A percentile compares a stretch with the other conserved stretches of the same genome.
Evolutionary conservation across 2,113 vertebrate genomes (phyloP).

Genomic region (Chinchilla lanigera): DNA sequence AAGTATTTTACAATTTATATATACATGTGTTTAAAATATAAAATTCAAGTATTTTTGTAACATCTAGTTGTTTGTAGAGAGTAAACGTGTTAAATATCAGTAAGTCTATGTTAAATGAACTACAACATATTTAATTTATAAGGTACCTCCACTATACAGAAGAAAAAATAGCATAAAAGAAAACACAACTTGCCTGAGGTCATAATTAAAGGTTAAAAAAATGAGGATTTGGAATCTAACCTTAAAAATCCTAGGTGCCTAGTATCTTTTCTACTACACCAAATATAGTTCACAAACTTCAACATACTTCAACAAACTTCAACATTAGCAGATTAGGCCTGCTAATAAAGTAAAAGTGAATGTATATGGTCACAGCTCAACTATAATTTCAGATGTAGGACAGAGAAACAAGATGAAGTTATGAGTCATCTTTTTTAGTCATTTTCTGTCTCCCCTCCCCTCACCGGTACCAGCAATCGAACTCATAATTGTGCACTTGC

Average conservation of each 20-base stretch:
- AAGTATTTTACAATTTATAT: not conserved
- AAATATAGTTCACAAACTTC: not conserved
- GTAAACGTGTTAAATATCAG: not conserved
- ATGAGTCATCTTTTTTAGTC: not conserved
- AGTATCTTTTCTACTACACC: not conserved
- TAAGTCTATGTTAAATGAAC: not conserved
- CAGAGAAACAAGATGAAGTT: conserved; percentile 25
- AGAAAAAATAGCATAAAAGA: not conserved
- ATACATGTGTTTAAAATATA: not conserved
- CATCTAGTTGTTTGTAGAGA: not conserved
- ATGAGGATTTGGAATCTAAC: not conserved
- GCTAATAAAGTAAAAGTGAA: not conserved
- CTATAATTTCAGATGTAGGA: not conserved
- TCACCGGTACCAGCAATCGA: too few relatives aligned
- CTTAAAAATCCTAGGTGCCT: not conserved
- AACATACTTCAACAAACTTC: not conserved
- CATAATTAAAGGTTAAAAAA: not conserved
- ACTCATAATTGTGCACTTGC: too few relatives aligned
- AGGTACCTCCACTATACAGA: not conserved
- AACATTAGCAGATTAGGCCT: not conserved
- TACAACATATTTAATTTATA: not conserved
- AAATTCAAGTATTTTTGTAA: not conserved
- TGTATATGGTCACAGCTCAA: not conserved
- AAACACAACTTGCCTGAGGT: not conserved
- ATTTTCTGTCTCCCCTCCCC: too few relatives aligned